A percentile compares a stretch with the other conserved stretches of the same genome.
Evolutionary conservation across 2,797 vertebrate genomes (phyloP).

Genomic region (Cossypha polioptera): DNA sequence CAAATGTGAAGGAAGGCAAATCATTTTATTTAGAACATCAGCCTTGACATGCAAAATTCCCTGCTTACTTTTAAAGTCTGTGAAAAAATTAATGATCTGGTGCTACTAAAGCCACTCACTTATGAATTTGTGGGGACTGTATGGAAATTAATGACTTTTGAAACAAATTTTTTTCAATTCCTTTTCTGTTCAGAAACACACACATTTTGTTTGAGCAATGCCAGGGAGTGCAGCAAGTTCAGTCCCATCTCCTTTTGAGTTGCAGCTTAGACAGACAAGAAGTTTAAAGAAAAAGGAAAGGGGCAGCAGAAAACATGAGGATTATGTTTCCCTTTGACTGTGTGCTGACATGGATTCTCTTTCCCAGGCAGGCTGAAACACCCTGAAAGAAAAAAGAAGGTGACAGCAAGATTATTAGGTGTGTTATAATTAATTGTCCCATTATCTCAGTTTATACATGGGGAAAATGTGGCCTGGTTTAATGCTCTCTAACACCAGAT

Average conservation of each 20-base stretch:
- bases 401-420: not conserved
- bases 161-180: not conserved
- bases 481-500: not conserved
- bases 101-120: not conserved
- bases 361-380: not conserved
- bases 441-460: fast-evolving
- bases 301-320: not conserved
- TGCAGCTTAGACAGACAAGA: not conserved
- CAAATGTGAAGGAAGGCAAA: not conserved
- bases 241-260: not conserved
- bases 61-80: not conserved
- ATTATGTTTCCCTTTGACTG: fast-evolving
- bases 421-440: not conserved
- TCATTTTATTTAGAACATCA: not conserved
- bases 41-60: not conserved
- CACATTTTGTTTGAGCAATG: not conserved
- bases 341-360: fast-evolving
- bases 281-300: not conserved
- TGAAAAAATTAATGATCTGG: not conserved
- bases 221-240: not conserved
- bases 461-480: not conserved
- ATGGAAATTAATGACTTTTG: not conserved
- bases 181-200: not conserved
- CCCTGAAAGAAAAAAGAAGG: not conserved
- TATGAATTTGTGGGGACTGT: not conserved